Evolutionary conservation across 2,797 vertebrate genomes (phyloP).

Genomic region (Coranthus polyacanthus): DNA sequence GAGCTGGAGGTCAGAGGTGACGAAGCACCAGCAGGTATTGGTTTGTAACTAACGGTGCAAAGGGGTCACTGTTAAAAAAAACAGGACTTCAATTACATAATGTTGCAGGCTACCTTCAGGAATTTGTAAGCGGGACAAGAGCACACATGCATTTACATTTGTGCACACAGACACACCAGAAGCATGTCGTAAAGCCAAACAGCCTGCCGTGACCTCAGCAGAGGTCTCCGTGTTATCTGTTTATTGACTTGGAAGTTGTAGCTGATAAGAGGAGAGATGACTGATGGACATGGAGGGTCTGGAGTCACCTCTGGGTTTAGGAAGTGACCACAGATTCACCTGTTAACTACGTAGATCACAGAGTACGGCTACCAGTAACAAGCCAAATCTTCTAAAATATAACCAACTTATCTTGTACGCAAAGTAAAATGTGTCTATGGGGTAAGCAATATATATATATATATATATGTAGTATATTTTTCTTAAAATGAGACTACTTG

Average conservation of each 20-base stretch:
- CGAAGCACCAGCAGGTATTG: conserved; percentile 16
- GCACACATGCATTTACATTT: neutral
- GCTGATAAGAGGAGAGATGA: conserved; percentile 44
- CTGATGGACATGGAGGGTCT: conserved; percentile 18
- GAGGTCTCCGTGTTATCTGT: neutral
- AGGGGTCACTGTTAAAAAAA: conserved; percentile 29
- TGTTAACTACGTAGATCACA: neutral
- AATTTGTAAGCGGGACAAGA: conserved; percentile 30
- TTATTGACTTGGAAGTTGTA: conserved; percentile 2
- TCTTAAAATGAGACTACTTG: no score
- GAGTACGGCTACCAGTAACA: neutral
- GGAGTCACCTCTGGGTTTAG: conserved; percentile 15
- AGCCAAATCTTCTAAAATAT: neutral
- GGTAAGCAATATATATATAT: no score
- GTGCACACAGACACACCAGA: neutral
- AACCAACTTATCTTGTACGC: no score
- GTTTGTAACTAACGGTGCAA: conserved; percentile 9
- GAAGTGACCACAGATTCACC: conserved; percentile 38
- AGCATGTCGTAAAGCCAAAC: conserved; percentile 20
- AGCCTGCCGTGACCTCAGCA: conserved; percentile 10
- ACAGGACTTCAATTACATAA: conserved; percentile 18
- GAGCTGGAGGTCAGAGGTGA: conserved; percentile 45
- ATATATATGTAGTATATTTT: no score
- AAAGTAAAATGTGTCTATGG: no score
- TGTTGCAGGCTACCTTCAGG: conserved; percentile 13